Conservation (phyloP, 2,113 vertebrate species). For the Theropithecus gelada region DNA sequence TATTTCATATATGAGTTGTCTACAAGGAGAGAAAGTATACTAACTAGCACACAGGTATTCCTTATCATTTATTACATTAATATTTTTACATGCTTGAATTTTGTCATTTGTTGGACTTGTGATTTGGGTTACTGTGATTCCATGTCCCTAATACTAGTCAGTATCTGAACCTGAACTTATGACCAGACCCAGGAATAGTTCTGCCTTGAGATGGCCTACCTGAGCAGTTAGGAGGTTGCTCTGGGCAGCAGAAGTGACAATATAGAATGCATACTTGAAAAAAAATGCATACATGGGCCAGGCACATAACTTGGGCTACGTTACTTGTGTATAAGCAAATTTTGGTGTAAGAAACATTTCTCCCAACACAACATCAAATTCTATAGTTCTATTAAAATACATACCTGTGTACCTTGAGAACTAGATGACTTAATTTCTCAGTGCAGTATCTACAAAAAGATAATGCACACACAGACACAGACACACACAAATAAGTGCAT, state of each 20-base stretch:
- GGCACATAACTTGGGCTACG: not conserved
- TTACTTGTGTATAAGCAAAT: not conserved
- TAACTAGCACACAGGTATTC: not conserved
- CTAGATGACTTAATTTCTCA: not conserved
- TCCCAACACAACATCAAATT: not conserved
- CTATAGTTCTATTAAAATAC: not conserved
- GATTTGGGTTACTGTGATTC: not conserved
- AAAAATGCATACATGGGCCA: not conserved
- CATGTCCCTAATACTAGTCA: not conserved
- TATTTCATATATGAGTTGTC: not conserved
- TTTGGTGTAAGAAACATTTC: not conserved
- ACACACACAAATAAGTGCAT: not conserved
- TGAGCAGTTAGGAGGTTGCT: not conserved
- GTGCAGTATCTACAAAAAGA: not conserved
- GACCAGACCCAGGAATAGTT: not conserved
- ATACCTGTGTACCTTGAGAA: not conserved
- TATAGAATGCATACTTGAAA: not conserved
- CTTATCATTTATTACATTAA: not conserved
- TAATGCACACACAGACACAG: not conserved
- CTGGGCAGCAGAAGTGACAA: not conserved
- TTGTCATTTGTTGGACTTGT: not conserved
- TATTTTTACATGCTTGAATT: constrained; percentile 20
- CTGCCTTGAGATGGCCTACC: not conserved
- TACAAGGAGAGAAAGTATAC: not conserved
- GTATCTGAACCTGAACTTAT: not conserved